Base-by-base conservation (phyloP, 2,113 vertebrate genomes). In the Nipponia nippon region DNA sequence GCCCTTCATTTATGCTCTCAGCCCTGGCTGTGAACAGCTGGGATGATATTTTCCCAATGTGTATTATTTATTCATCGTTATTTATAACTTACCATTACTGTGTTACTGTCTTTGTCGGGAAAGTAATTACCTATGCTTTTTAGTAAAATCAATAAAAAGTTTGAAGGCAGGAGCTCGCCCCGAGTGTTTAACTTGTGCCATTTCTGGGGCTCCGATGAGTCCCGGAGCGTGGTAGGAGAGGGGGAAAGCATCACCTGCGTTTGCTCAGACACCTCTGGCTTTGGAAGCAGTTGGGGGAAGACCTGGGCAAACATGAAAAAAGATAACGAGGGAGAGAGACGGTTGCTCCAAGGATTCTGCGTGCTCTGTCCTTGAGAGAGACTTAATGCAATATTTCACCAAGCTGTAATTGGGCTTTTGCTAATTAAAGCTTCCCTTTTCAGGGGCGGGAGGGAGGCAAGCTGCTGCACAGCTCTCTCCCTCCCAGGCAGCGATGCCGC, bases 61-160 rank as follows among this genome's bases (percentile, higher is more conserved):
- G 42, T 44, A 53, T 95, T 59, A 89, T 96, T 95, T 90, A 93
- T 96, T 83, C 84, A 70, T n/a, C 5, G 19, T 78, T 75, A 53
- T 96, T 95, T 96, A 89, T 82, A 84, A 53, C 53, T 52, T 36
- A 16, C 83, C 72, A 30, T 44, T 58, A 46, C 69, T 5, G 77
- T 3, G 34, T 32, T 16, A 11, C 77, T 25, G 29, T 19, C 90
- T 82, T 38, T 79, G 83, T 87, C 27, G 36, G 88, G 86, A 79
- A 90, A 76, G 93, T 80, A 94, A 95, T 96, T 89, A 91, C 93
- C 86, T 72, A 10, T 27, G 88, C 65, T 91, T 88, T 56, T 77
- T 75, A 91, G 84, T 71, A 92, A 94, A 89, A 95, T 65, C 92
- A 42, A 92, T 92, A 47, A 34, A 58, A 93, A 77, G 52, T 49